Evolutionary conservation across 2,113 vertebrate species (phyloP).

Genomic region (Thomomys bottae): DNA sequence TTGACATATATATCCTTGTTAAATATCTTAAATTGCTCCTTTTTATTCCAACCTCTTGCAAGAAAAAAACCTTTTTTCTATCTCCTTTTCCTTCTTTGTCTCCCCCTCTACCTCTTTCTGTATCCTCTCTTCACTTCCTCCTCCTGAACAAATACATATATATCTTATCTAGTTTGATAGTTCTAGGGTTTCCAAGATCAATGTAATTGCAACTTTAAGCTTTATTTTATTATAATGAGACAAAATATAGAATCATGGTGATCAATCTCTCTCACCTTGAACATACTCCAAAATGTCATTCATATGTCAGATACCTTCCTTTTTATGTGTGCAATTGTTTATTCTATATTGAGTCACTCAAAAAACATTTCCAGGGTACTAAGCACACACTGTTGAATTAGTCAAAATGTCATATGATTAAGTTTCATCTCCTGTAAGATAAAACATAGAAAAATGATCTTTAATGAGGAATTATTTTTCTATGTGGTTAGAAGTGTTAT

Average conservation of each 20-base stretch:
- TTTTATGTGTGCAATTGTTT: background rate
- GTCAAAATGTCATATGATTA: background rate
- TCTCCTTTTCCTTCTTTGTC: background rate
- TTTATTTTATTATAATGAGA: background rate
- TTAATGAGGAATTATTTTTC: background rate
- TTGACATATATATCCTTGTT: background rate
- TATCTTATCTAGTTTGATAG: background rate
- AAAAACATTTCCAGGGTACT: background rate
- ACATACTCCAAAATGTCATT: background rate
- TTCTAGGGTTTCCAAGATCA: background rate
- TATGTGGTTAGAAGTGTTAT: background rate
- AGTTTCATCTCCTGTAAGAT: background rate
- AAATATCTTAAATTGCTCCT: background rate
- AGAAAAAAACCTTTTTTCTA: background rate
- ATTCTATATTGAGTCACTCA: background rate
- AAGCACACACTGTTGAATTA: background rate
- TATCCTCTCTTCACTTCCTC: too few relatives aligned
- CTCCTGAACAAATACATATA: background rate
- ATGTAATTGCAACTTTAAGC: background rate
- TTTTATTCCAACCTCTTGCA: background rate
- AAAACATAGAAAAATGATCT: slow-evolving; percentile 1
- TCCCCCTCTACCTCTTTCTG: background rate
- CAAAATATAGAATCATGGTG: background rate
- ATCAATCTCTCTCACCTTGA: background rate
- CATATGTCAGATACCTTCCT: background rate